phyloP scores from a whole-genome alignment of 1,140 invertebrate genomes.

The Ooceraea biroi region DNA sequence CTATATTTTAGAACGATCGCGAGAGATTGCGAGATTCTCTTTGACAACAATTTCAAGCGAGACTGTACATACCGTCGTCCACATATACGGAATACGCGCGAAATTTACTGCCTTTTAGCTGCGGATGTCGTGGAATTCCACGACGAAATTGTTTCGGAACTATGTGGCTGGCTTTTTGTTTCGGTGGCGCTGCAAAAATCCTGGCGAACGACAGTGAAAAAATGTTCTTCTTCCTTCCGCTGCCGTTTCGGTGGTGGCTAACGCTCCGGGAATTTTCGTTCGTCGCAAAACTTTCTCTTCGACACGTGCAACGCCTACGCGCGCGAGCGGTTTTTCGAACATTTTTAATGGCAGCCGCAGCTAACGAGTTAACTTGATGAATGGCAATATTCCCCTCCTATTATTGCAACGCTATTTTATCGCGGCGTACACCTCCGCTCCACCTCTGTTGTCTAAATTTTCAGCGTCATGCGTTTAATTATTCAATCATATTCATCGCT shows the following conservation, averaged over 20 bases:
- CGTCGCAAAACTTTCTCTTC: slow-evolving; percentile 43
- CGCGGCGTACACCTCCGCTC: slow-evolving; percentile 4
- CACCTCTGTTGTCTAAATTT: slow-evolving; percentile 37
- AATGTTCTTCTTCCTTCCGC: slow-evolving; percentile 62
- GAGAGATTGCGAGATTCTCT: too few relatives aligned
- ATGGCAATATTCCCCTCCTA: slow-evolving; percentile 50
- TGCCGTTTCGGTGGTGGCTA: slow-evolving; percentile 52
- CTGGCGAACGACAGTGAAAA: slow-evolving; percentile 63
- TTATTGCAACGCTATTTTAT: slow-evolving; percentile 58
- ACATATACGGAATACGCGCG: slow-evolving; percentile 53
- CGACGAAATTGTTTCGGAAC: slow-evolving; percentile 74
- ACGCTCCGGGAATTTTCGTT: slow-evolving; percentile 34
- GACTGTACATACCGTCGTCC: slow-evolving; percentile 38
- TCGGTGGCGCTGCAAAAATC: slow-evolving; percentile 58
- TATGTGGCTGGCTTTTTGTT: slow-evolving; percentile 72
- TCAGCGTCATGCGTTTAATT: slow-evolving; percentile 51
- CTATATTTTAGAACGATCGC: neutral
- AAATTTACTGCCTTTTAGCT: slow-evolving; percentile 71
- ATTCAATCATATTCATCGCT: slow-evolving; percentile 48
- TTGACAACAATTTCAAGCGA: slow-evolving; percentile 32
- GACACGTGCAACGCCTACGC: slow-evolving; percentile 11
- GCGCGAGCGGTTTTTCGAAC: slow-evolving; percentile 43
- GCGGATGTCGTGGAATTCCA: slow-evolving; percentile 68
- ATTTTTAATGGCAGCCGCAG: slow-evolving; percentile 53
- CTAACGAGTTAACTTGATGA: slow-evolving; percentile 62